These are phyloP conservation scores for Redunca redunca DNA, from an alignment of 2,113 vertebrate species.

Conservation along the genomic window DNA sequence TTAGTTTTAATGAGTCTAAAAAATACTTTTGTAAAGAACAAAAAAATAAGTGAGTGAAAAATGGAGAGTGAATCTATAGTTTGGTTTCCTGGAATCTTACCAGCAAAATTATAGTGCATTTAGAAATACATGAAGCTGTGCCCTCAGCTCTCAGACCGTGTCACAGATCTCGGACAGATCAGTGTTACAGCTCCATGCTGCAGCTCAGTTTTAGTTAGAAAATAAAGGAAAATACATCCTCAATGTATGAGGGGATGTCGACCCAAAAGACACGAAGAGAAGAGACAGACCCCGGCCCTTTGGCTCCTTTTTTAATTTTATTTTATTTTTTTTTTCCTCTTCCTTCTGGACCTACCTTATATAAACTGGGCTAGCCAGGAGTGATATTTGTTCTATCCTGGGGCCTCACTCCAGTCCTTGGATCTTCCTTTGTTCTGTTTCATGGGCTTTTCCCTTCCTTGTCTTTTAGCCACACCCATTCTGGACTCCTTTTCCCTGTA, in stretches of 20 bases:
- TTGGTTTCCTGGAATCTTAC: background rate
- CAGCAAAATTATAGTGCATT: background rate
- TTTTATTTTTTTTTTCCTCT: background rate
- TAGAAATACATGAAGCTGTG: background rate
- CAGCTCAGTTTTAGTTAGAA: background rate
- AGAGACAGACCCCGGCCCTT: background rate
- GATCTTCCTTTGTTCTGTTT: background rate
- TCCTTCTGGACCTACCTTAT: background rate
- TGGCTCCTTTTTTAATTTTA: background rate
- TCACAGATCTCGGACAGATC: background rate
- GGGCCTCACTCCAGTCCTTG: background rate
- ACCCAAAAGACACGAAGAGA: background rate
- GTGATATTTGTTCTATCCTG: background rate
- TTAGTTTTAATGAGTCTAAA: background rate
- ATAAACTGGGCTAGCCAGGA: background rate
- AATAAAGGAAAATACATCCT: background rate
- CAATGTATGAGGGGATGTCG: accelerated
- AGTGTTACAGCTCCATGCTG: background rate
- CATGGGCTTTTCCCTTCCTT: background rate
- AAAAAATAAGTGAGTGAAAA: background rate
- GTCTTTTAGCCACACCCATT: background rate
- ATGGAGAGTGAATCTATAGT: background rate
- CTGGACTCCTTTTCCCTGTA: background rate
- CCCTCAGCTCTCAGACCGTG: background rate
- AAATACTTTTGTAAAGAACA: background rate